Base-by-base conservation (phyloP, 2,113 vertebrate genomes). In the Labeo catla region DNA sequence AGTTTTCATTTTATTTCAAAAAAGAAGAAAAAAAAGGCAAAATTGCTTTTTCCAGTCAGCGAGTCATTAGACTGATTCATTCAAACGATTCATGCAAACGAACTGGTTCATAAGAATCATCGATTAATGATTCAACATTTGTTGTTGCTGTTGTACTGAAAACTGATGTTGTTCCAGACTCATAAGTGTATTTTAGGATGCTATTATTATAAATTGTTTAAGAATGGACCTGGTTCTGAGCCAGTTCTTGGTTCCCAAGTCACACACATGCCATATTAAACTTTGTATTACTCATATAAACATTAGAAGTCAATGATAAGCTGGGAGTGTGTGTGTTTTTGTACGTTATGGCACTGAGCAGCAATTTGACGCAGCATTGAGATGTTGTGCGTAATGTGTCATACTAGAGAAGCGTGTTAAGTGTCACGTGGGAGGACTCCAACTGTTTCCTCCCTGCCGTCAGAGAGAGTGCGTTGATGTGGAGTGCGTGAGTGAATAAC, bases 341-440 rank as follows among this genome's bases (percentile, higher is more conserved):
- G 43, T 52, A 23, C 54, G 65, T 66, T 23, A 66, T 87, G 52
- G 39, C 50, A 43, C 45, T 68, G 65, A 78, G 13, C 49, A 28
- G 63, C 50, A 23, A 10, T 66, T 52, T 70, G 63, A 70, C n/a
- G 65, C 68, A 80, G 79, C 45, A 86, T 76, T 76, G 21, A 76
- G 85, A 82, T 82, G 78, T 86, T 74, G 70, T 23, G 12, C 4
- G 54, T 82, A 76, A 82, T 81, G 78, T 86, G 68, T 86, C 78
- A 81, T 86, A 73, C 43, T 61, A 81, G 68, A 82, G 70, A 86
- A 86, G 66, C 16, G 23, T 78, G 61, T 78, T 83, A 65, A 70
- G 12, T 77, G 28, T 76, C 80, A 76, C 76, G 63, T 87, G 86
- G 86, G 76, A 80, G 86, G 66, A 84, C 77, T 72, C 65, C 63